A percentile compares a stretch with the other conserved stretches of the same genome.
These are phyloP conservation scores for Melinopterus prodromus DNA, from an alignment of 2,888 invertebrate species.

Conservation along the genomic window DNA sequence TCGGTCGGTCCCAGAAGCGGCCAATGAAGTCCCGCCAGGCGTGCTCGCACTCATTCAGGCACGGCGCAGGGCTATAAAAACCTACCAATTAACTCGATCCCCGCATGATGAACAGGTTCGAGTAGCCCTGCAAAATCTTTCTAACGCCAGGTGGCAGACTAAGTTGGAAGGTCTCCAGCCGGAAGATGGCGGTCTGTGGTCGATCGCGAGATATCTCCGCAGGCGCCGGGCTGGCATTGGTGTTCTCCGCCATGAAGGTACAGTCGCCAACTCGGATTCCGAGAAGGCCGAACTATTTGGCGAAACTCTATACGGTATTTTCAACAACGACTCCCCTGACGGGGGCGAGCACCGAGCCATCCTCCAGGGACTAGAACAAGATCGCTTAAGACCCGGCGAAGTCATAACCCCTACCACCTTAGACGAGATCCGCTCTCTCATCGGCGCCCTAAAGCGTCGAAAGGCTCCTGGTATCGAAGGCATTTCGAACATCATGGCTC, in stretches of 20 bases:
- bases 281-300: background rate
- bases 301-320: background rate
- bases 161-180: background rate
- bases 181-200: background rate
- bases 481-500: background rate
- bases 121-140: background rate
- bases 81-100: background rate
- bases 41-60: background rate
- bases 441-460: background rate
- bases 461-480: constrained; percentile 6
- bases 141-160: background rate
- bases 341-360: background rate
- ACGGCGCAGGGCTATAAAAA: background rate
- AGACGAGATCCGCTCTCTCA: background rate
- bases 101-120: background rate
- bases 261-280: background rate
- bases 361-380: background rate
- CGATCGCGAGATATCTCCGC: background rate
- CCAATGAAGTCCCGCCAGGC: background rate
- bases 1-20: background rate
- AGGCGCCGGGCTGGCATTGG: background rate
- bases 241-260: background rate
- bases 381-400: background rate
- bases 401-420: background rate
- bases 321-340: background rate